These are phyloP conservation scores for Drosophila anomalata DNA, from an alignment of 2,888 invertebrate genomes.

Conservation along the genomic window DNA sequence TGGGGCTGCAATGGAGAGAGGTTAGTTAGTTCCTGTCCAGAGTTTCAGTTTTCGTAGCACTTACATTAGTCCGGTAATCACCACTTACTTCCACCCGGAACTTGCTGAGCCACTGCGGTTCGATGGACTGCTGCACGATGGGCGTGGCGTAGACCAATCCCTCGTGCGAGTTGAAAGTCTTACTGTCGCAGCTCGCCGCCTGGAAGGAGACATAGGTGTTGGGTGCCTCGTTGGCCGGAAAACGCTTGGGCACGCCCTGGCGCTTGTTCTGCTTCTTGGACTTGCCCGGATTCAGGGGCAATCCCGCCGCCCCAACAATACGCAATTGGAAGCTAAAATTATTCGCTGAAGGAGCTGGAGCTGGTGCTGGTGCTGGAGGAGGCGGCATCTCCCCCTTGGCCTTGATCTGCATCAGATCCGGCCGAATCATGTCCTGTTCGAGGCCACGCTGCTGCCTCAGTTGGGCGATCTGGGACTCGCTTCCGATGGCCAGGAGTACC, in stretches of 20 bases:
- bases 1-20: slow-evolving; percentile 83
- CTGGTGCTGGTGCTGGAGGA: neutral
- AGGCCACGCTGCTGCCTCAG: slow-evolving; percentile 84
- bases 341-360: slow-evolving; percentile 15
- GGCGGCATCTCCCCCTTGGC: slow-evolving; percentile 13
- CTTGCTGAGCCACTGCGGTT: slow-evolving; percentile 86
- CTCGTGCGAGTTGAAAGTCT: slow-evolving; percentile 81
- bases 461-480: slow-evolving; percentile 86
- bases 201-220: slow-evolving; percentile 87
- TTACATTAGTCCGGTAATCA: slow-evolving; percentile 85
- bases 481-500: slow-evolving; percentile 86
- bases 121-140: slow-evolving; percentile 85
- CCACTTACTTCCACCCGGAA: slow-evolving; percentile 84
- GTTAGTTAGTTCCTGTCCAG: neutral
- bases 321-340: slow-evolving; percentile 84
- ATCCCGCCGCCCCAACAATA: slow-evolving; percentile 86
- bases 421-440: slow-evolving; percentile 49
- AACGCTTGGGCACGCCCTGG: slow-evolving; percentile 72
- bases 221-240: slow-evolving; percentile 84
- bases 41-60: slow-evolving; percentile 58
- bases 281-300: slow-evolving; percentile 84
- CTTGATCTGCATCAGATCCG: neutral
- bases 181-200: slow-evolving; percentile 75
- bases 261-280: slow-evolving; percentile 72
- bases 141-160: slow-evolving; percentile 85